phyloP scores from a whole-genome alignment of 2,797 vertebrate genomes.

The Eleutherodactylus coqui region DNA sequence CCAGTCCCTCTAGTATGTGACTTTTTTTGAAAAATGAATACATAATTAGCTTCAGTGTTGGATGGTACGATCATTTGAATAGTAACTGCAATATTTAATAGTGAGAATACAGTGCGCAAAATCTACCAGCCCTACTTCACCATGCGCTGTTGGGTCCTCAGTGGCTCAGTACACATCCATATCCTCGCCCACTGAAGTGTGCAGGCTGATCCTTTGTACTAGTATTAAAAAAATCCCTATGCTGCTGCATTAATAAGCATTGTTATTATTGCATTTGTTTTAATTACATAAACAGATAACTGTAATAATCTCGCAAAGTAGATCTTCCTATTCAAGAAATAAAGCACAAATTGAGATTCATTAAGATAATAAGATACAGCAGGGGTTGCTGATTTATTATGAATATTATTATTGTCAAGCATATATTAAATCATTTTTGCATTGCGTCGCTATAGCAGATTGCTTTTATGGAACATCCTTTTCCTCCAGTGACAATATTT shows the following conservation, averaged over 20 bases:
- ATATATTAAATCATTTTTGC: slow-evolving; percentile 50
- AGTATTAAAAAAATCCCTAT: not conserved
- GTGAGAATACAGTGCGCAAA: not conserved
- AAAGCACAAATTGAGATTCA: slow-evolving; percentile 62
- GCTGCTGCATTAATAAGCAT: slow-evolving; percentile 35
- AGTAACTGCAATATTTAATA: slow-evolving; percentile 2
- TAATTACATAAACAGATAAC: slow-evolving; percentile 56
- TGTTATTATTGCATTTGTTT: slow-evolving; percentile 57
- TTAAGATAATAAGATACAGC: slow-evolving; percentile 62
- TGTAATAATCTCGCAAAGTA: slow-evolving; percentile 59
- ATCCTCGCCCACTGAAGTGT: not conserved
- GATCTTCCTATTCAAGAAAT: slow-evolving; percentile 48
- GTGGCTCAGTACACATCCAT: not conserved
- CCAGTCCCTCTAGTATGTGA: slow-evolving; percentile 59
- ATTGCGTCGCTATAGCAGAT: slow-evolving; percentile 25
- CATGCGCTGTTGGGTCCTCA: not conserved
- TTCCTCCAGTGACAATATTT: not conserved
- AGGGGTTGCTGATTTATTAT: slow-evolving; percentile 61
- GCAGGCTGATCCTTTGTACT: not conserved
- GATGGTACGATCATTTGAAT: not conserved
- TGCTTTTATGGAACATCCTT: slow-evolving; percentile 1
- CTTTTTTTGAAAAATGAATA: slow-evolving; percentile 6
- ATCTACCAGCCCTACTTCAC: not conserved
- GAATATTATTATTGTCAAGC: slow-evolving; percentile 51
- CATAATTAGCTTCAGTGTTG: slow-evolving; percentile 7